phyloP scores from a whole-genome alignment of 2,797 vertebrate species.

The Dryobates pubescens region DNA sequence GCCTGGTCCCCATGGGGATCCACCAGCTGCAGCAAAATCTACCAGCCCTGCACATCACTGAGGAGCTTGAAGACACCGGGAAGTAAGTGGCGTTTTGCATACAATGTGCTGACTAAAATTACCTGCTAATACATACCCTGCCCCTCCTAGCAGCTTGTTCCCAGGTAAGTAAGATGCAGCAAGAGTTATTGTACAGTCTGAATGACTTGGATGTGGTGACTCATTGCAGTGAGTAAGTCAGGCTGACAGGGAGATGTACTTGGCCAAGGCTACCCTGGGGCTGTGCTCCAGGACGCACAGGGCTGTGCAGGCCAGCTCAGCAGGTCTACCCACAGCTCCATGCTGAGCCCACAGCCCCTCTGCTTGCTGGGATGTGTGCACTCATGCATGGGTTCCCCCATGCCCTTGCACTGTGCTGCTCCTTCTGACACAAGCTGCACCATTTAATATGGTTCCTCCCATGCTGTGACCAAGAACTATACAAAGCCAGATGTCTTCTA shows the following conservation, averaged over 20 bases:
- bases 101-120: neutral
- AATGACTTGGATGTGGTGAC: neutral
- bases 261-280: neutral
- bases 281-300: neutral
- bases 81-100: neutral
- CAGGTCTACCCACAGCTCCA: neutral
- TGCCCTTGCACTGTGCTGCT: neutral
- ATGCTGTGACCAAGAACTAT: neutral
- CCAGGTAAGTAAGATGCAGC: neutral
- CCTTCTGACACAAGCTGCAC: neutral
- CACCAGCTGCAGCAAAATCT: neutral
- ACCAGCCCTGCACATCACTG: neutral
- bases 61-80: neutral
- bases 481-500: neutral
- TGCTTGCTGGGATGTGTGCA: fast-evolving
- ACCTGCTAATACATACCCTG: neutral
- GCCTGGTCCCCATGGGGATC: neutral
- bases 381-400: neutral
- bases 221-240: neutral
- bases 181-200: neutral
- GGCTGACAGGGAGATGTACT: neutral
- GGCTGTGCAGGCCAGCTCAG: neutral
- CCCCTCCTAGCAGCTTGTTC: neutral
- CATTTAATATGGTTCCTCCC: neutral
- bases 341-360: neutral